phyloP scores from a whole-genome alignment of 1,140 invertebrate species.

The Trigoniulus corallinus region DNA sequence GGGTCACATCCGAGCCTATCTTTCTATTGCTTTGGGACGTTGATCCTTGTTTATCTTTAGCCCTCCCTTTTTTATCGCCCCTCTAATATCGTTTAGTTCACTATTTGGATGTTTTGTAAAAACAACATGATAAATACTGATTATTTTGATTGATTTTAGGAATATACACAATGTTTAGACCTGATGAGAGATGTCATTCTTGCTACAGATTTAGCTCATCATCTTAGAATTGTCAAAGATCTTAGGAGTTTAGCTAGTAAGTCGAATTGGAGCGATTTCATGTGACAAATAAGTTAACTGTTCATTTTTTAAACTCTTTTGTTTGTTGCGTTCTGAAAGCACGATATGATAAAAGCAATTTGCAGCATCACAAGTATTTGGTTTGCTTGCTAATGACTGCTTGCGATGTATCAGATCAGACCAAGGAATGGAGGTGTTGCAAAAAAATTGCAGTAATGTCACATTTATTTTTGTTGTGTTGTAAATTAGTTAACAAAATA shows the following conservation, averaged over 20 bases:
- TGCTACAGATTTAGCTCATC: slow-evolving; percentile 55
- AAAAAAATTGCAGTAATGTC: slow-evolving; percentile 44
- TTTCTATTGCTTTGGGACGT: too few relatives aligned
- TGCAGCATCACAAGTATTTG: slow-evolving; percentile 42
- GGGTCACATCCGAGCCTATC: too few relatives aligned
- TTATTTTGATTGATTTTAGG: slow-evolving; percentile 22
- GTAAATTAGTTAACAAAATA: not conserved
- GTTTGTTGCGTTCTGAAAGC: slow-evolving; percentile 15
- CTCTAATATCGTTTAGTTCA: too few relatives aligned
- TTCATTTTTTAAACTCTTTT: not conserved
- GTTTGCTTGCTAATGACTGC: slow-evolving; percentile 63
- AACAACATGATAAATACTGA: not conserved
- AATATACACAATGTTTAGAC: slow-evolving; percentile 55
- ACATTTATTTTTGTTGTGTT: not conserved
- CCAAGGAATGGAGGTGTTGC: slow-evolving; percentile 49
- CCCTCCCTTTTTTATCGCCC: too few relatives aligned
- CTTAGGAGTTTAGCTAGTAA: slow-evolving; percentile 32
- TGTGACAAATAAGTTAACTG: not conserved
- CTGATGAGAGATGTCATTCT: slow-evolving; percentile 58
- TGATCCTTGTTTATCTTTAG: too few relatives aligned
- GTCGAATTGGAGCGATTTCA: not conserved
- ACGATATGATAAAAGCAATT: slow-evolving; percentile 42
- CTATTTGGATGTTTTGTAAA: not conserved
- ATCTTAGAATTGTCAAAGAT: slow-evolving; percentile 41
- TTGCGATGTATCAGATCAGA: slow-evolving; percentile 68